phyloP scores from a whole-genome alignment of 2,113 vertebrate species.

The Ancistrus triradiatus region DNA sequence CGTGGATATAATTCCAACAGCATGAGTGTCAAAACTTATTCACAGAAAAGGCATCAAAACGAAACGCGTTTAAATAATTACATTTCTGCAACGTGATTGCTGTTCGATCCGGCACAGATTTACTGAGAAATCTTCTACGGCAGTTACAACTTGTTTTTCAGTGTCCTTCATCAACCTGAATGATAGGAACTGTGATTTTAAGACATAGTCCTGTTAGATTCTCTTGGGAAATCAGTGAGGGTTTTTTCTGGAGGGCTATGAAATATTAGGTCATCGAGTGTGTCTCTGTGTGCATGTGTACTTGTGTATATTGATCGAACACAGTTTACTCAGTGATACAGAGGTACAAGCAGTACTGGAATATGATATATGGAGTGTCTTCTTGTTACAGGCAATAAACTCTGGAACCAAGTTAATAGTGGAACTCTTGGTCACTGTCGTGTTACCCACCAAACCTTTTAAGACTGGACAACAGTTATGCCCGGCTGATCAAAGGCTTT shows the following conservation, averaged over 20 bases:
- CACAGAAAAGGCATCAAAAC: too few species aligned
- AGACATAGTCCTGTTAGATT: too few species aligned
- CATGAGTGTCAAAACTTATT: too few species aligned
- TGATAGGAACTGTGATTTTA: conserved; percentile 29
- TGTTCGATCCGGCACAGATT: too few species aligned
- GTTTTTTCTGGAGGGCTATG: conserved; percentile 29
- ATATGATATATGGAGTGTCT: conserved; percentile 26
- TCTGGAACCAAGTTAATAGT: conserved; percentile 24
- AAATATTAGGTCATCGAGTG: conserved; percentile 15
- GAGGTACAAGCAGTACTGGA: conserved; percentile 34
- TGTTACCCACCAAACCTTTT: conserved; percentile 21
- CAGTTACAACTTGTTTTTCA: conserved; percentile 9
- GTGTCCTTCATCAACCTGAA: background rate
- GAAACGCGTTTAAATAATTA: too few species aligned
- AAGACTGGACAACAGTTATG: conserved; percentile 11
- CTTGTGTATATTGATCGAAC: conserved; percentile 23
- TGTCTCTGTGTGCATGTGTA: conserved; percentile 2
- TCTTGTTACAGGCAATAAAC: conserved; percentile 49
- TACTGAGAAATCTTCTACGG: conserved; percentile 3
- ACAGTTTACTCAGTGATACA: conserved; percentile 16
- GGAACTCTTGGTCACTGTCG: conserved; percentile 35
- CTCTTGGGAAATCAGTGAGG: too few species aligned
- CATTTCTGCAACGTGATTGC: conserved; percentile 44
- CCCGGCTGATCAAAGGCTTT: conserved; percentile 21
- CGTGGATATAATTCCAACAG: too few species aligned